A percentile compares a stretch with the other conserved stretches of the same genome.
These are phyloP conservation scores for Ammodytes marinus DNA, from an alignment of 2,113 vertebrate genomes.

Conservation along the genomic window DNA sequence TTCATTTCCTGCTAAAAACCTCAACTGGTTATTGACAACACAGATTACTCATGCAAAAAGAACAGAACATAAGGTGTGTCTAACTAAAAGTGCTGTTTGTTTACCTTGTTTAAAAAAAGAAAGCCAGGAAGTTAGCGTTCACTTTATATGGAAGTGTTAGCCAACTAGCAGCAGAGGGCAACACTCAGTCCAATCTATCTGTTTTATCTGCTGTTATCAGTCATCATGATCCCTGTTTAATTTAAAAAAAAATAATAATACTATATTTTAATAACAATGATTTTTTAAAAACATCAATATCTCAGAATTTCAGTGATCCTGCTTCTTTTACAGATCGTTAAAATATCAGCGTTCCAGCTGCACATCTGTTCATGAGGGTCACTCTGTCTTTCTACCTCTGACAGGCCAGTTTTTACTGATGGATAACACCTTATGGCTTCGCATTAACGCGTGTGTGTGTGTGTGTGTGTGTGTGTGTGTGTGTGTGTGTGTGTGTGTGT, in stretches of 20 bases:
- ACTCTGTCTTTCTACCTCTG: background rate
- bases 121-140: background rate
- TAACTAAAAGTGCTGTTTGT: background rate
- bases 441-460: slow-evolving; percentile 8
- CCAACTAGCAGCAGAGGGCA: background rate
- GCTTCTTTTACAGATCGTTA: background rate
- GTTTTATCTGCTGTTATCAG: background rate
- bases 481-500: too few relatives aligned
- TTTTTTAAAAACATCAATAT: background rate
- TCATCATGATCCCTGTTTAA: background rate
- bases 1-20: slow-evolving; percentile 12
- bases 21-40: slow-evolving; percentile 23
- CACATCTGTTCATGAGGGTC: background rate
- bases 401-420: background rate
- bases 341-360: background rate
- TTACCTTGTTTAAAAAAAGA: too few relatives aligned
- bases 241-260: background rate
- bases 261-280: too few relatives aligned
- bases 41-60: background rate
- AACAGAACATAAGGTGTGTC: too few relatives aligned
- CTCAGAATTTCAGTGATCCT: background rate
- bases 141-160: background rate
- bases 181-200: background rate
- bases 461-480: slow-evolving; percentile 25
- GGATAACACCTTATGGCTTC: background rate